These are phyloP conservation scores for Dromius quadrimaculatus DNA, from an alignment of 2,888 invertebrate genomes.

Conservation along the genomic window DNA sequence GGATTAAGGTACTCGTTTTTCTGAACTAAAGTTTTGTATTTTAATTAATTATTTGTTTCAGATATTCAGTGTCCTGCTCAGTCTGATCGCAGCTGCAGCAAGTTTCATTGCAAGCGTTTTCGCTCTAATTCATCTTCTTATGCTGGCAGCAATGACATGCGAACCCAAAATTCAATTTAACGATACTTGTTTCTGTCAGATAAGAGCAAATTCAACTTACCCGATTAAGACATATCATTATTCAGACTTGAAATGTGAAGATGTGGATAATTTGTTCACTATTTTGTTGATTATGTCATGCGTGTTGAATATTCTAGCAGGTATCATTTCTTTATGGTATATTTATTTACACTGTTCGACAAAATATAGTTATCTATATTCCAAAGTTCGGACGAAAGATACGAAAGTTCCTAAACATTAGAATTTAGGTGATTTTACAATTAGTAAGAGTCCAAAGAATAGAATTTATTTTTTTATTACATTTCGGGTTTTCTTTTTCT, in stretches of 20 bases:
- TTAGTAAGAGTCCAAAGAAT: conserved; percentile 32
- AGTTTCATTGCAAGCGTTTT: conserved; percentile 64
- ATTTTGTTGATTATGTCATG: conserved; percentile 65
- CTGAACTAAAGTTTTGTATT: neutral
- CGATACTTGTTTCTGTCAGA: conserved; percentile 65
- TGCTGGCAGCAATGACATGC: conserved; percentile 64
- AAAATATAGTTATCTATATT: conserved; percentile 63
- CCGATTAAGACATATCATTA: conserved; percentile 63
- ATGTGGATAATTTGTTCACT: conserved; percentile 62
- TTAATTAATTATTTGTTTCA: conserved; percentile 55
- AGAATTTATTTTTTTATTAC: conserved; percentile 22
- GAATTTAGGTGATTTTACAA: neutral
- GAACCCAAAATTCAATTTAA: conserved; percentile 63
- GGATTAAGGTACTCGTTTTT: conserved; percentile 63
- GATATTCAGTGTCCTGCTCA: conserved; percentile 65
- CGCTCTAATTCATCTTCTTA: conserved; percentile 64
- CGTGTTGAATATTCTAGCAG: conserved; percentile 63
- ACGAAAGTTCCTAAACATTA: conserved; percentile 8
- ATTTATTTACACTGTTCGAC: conserved; percentile 67
- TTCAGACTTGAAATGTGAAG: conserved; percentile 66
- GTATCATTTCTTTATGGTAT: conserved; percentile 65
- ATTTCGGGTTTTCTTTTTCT: conserved; percentile 4
- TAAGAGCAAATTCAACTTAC: conserved; percentile 55
- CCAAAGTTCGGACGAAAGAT: conserved; percentile 62
- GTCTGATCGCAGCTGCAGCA: conserved; percentile 63